Evolutionary conservation across 1,140 invertebrate species (phyloP), one percentile per base, ranked within the genome.

Genomic region (Cheumatopsyche charites): DNA sequence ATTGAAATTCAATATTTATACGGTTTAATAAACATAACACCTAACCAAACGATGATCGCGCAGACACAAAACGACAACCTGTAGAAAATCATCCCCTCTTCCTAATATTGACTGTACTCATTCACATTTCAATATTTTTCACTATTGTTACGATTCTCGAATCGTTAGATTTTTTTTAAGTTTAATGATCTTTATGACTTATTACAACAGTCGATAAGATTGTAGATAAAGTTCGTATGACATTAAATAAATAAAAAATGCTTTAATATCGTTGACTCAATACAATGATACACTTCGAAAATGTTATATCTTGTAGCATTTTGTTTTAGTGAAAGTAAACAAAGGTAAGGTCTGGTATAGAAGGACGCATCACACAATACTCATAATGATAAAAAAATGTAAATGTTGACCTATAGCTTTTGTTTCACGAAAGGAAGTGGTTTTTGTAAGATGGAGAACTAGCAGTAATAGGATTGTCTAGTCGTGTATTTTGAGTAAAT

Each of bases 351-450:
- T 63, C 29, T 43, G 62, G 26, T 25, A 29, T 42, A 23, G 62
- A 63, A 63, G 62, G 62, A 42, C 41, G 62, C 13, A 42, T 36
- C 29, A 29, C 13, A 63, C 5, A 41, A 25, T 58, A 23, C 41
- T 55, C 49, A 52, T 68, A 36, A 36, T 68, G 66, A 68, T 68
- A 73, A 69, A 70, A 73, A 62, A 69, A 58, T 70, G 43, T 73
- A 45, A 70, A 73, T 73, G 69, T 73, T 73, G 45, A 68, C 66
- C 41, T 36, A 66, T 52, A 58, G 45, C 72, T 70, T 67, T 73
- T 73, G 72, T 73, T 73, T 73, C 45, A 73, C 11, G 67, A 73
- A 49, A 73, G 65, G 71, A 73, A 69, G 66, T 73, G 66, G 66
- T 65, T 43, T 49, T 42, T 42, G 62, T 63, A 63, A n/a, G 23